Conservation (phyloP, 2,888 invertebrate genomes). For the Gastracanthus pulcherrimus region DNA sequence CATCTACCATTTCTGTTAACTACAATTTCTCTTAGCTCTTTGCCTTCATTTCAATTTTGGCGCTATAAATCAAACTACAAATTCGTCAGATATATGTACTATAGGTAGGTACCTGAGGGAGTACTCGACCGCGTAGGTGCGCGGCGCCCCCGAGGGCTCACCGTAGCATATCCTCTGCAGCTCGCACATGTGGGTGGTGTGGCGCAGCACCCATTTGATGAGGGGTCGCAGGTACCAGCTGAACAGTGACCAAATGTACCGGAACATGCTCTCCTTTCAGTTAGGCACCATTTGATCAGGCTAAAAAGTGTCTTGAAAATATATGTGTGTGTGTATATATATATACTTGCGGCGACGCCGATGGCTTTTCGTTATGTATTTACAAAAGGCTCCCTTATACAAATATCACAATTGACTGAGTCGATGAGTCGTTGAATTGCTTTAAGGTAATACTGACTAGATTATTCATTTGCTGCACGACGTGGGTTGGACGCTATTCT, state of each 20-base stretch:
- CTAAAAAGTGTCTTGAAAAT: background rate
- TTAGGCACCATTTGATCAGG: slow-evolving; percentile 52
- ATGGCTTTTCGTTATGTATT: background rate
- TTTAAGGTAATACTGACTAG: slow-evolving; percentile 32
- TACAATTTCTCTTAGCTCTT: too few relatives aligned
- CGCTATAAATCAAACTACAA: too few relatives aligned
- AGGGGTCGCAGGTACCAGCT: slow-evolving; percentile 89
- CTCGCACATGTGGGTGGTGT: slow-evolving; percentile 93
- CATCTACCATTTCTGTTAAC: too few relatives aligned
- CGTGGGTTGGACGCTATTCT: background rate
- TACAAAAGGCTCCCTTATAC: slow-evolving; percentile 18
- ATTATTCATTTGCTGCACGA: slow-evolving; percentile 9
- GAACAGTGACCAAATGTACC: slow-evolving; percentile 77
- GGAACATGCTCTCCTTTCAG: slow-evolving; percentile 66
- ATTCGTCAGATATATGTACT: too few relatives aligned
- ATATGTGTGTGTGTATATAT: too few relatives aligned
- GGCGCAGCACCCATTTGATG: slow-evolving; percentile 92
- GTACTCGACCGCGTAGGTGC: slow-evolving; percentile 87
- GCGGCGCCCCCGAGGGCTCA: slow-evolving; percentile 84
- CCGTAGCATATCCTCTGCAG: slow-evolving; percentile 95
- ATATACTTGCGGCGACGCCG: background rate
- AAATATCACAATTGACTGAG: slow-evolving; percentile 48
- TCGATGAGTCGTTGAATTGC: slow-evolving; percentile 20
- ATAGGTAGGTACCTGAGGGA: too few relatives aligned
- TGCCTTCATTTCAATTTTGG: too few relatives aligned